A percentile compares a stretch with the other conserved stretches of the same genome.
Evolutionary conservation across 1,140 invertebrate species (phyloP).

Genomic region (Anastrepha obliqua): DNA sequence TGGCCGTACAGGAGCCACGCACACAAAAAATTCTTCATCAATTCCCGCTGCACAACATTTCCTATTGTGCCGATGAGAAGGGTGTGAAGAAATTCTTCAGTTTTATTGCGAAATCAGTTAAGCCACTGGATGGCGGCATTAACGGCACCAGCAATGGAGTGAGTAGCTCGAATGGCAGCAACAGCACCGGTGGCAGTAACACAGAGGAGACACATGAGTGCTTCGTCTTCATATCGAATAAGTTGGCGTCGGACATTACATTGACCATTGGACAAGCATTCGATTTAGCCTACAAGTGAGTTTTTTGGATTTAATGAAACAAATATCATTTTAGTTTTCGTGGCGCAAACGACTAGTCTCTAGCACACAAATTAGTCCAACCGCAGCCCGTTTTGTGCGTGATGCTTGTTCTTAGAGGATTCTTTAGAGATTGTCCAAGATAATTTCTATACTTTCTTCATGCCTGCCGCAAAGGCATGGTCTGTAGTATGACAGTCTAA

Average conservation of each 20-base stretch:
- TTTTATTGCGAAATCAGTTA: constrained; percentile 94
- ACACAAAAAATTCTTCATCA: constrained; percentile 89
- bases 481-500: too few species aligned
- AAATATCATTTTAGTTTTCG: not conserved
- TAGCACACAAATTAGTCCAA: too few species aligned
- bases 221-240: constrained; percentile 97
- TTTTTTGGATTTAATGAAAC: not conserved
- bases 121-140: constrained; percentile 54
- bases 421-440: too few species aligned
- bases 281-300: constrained; percentile 92
- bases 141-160: constrained; percentile 66
- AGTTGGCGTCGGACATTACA: constrained; percentile 96
- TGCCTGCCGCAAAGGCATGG: too few species aligned
- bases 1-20: constrained; percentile 89
- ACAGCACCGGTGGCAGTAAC: constrained; percentile 59
- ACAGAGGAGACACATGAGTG: constrained; percentile 89
- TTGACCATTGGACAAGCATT: constrained; percentile 98
- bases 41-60: constrained; percentile 97
- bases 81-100: constrained; percentile 97
- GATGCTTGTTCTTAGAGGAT: too few species aligned
- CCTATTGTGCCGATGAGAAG: constrained; percentile 98
- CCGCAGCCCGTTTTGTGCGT: too few species aligned
- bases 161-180: constrained; percentile 60
- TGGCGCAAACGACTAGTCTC: too few species aligned
- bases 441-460: too few species aligned